Conservation (phyloP, 2,797 vertebrate genomes). For the Coracias cyanogaster region DNA sequence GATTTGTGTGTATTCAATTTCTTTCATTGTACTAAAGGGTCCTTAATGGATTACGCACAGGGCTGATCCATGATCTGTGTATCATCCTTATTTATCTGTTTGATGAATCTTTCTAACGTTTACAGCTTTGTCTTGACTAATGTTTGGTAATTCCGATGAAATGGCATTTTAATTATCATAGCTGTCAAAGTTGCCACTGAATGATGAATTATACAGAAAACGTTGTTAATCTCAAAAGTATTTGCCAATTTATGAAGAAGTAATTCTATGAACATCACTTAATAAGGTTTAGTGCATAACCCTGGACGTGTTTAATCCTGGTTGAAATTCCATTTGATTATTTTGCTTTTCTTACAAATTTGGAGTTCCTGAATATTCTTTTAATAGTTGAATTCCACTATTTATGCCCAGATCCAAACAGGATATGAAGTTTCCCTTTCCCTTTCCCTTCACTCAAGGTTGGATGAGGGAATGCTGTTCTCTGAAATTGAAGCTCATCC, state of each 20-base stretch:
- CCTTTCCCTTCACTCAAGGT: background rate
- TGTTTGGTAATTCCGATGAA: background rate
- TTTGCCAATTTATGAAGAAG: background rate
- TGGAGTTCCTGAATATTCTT: background rate
- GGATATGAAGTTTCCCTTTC: background rate
- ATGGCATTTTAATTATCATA: slow-evolving; percentile 2
- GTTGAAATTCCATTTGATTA: background rate
- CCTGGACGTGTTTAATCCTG: background rate
- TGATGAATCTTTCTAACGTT: background rate
- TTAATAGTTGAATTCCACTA: background rate
- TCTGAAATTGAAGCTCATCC: background rate
- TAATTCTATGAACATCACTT: background rate
- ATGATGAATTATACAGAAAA: background rate
- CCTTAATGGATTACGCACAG: background rate
- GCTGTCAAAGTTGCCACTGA: background rate
- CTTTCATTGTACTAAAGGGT: background rate
- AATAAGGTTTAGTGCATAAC: background rate
- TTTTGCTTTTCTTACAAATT: background rate
- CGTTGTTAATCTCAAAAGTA: background rate
- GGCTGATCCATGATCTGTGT: background rate
- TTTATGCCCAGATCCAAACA: background rate
- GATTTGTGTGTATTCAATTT: background rate
- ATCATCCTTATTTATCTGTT: background rate
- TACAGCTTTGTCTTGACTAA: background rate
- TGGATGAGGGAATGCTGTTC: background rate